Percentiles rank a stretch among this genome's conserved stretches.
Evolutionary conservation across 2,113 vertebrate genomes (phyloP).

Genomic region (Bos taurus): DNA sequence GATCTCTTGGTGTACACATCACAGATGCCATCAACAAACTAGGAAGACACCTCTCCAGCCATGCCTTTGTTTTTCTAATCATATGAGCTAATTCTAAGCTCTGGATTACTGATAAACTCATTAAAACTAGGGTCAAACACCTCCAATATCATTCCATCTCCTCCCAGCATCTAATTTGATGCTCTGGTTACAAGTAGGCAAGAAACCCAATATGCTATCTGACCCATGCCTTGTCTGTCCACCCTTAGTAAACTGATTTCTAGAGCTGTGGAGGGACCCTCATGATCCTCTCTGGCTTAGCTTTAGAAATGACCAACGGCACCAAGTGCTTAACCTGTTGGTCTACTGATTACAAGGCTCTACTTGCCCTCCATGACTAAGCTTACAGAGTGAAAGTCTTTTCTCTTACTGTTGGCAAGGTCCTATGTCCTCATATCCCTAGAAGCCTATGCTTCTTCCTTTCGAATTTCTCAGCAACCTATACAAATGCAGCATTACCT

Average conservation of each 20-base stretch:
- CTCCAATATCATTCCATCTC: not conserved
- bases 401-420: not conserved
- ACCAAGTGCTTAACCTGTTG: too few relatives aligned
- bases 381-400: not conserved
- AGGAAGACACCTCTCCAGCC: not conserved
- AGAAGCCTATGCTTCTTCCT: not conserved
- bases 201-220: not conserved
- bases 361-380: not conserved
- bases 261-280: not conserved
- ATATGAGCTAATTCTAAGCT: not conserved
- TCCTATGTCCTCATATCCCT: not conserved
- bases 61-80: not conserved
- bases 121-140: not conserved
- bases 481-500: not conserved
- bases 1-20: slow-evolving; percentile 16
- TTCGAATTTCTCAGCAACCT: not conserved
- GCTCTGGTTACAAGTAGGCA: not conserved
- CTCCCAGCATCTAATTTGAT: not conserved
- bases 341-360: not conserved
- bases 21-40: not conserved
- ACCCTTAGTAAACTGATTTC: not conserved
- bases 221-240: not conserved
- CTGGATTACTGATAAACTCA: not conserved
- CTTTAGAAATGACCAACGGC: not conserved
- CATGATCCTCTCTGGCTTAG: not conserved